Evolutionary conservation across 2,888 invertebrate genomes (phyloP), one percentile per base, ranked within the genome.

Genomic region (Ectropis crepuscularia): DNA sequence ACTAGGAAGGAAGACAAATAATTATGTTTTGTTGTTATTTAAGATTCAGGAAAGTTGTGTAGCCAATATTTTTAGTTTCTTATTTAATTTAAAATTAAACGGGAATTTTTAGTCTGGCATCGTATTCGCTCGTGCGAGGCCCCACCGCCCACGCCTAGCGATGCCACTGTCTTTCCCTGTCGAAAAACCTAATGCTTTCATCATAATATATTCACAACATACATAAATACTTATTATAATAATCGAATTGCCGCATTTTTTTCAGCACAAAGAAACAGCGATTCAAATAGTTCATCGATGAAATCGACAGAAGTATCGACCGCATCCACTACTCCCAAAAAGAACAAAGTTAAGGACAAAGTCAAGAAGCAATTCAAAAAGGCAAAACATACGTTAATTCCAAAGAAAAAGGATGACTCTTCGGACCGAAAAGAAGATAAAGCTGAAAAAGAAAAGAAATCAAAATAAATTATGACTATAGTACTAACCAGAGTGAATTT

Each of bases 321-420:
- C 28, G 83, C 87, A 5, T 73, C 82, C 12, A 83, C 1, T 28
- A 28, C 87, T 6, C 88, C 86, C 10, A 92, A 92, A 75, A 92
- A 92, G 72, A 90, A 71, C 69, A 92, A 92, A 83, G 91, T 92
- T 16, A 92, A 92, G 65, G 92, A 92, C 70, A 92, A 90, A 83
- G 86, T 92, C 12, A 92, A 92, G 73, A 92, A 91, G 73, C 92
- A 92, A 75, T 76, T 92, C 5, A 92, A 92, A 72, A 92, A 90
- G 75, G 92, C 92, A 0, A 92, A 92, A 72, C 88, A 92, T 61
- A 76, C 89, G 2, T 78, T 92, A 45, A 88, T 89, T 58, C 74
- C 88, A 2, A 91, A 92, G 81, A 92, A 90, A 75, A 91, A 91
- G 69, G 90, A 91, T 11, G 90, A 86, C 41, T 74, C 79, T 5